Evolutionary conservation across 2,113 vertebrate species (phyloP).

Genomic region (Clarias batrachus): DNA sequence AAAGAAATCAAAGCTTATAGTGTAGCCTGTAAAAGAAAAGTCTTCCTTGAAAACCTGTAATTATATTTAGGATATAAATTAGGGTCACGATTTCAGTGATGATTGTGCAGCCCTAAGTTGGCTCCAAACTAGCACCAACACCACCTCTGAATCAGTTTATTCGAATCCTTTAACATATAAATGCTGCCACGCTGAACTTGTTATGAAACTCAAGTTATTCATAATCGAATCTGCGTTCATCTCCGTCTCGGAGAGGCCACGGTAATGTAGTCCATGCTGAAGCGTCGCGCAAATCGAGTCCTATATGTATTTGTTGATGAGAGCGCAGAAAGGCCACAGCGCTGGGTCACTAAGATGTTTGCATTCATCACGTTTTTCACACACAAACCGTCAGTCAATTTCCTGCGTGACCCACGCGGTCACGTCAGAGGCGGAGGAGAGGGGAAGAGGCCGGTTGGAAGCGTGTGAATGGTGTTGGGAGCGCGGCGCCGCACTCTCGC

Average conservation of each 20-base stretch:
- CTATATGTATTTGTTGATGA: slow-evolving; percentile 4
- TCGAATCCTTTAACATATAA: background rate
- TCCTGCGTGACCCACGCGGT: slow-evolving; percentile 29
- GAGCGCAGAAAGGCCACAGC: background rate
- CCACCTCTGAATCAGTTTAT: background rate
- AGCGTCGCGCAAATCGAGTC: background rate
- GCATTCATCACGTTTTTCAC: slow-evolving; percentile 15
- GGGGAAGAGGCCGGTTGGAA: slow-evolving; percentile 25
- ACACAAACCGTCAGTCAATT: slow-evolving; percentile 19
- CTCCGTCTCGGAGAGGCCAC: background rate
- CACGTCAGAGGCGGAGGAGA: slow-evolving; percentile 22
- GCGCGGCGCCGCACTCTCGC: slow-evolving; percentile 49
- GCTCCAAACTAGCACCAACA: background rate
- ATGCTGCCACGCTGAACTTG: background rate
- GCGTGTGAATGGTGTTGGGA: slow-evolving; percentile 30
- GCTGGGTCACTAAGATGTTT: slow-evolving; percentile 9
- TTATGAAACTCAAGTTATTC: background rate
- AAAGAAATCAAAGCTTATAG: background rate
- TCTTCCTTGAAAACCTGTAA: background rate
- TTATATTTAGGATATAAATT: background rate
- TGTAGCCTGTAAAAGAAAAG: background rate
- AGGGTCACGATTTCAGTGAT: background rate
- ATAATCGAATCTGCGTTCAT: background rate
- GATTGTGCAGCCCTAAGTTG: background rate
- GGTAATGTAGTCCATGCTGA: slow-evolving; percentile 1